These are phyloP conservation scores for Athene cunicularia DNA, from an alignment of 2,113 vertebrate species.

Conservation along the genomic window DNA sequence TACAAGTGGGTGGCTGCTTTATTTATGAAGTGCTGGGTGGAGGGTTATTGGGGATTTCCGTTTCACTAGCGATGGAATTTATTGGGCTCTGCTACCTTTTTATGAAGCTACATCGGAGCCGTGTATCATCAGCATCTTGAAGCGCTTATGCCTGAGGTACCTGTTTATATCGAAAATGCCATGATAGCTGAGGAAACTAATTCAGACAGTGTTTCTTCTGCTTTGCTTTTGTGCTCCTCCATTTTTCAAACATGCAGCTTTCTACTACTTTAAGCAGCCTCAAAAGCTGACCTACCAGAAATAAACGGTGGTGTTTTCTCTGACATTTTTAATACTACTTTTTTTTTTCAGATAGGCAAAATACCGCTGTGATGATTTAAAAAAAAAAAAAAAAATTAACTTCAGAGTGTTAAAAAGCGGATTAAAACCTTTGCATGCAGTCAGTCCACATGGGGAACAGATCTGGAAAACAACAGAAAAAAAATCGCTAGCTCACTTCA, in stretches of 20 bases:
- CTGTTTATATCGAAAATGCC: neutral
- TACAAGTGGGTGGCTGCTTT: neutral
- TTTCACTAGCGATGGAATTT: neutral
- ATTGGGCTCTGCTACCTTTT: neutral
- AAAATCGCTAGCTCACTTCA: neutral
- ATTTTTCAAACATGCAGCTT: neutral
- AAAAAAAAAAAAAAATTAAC: neutral
- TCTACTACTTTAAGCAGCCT: neutral
- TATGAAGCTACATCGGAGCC: neutral
- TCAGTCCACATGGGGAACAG: neutral
- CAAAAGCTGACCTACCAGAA: neutral
- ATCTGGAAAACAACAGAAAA: neutral
- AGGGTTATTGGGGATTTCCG: neutral
- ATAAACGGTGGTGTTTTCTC: neutral
- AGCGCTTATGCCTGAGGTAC: neutral
- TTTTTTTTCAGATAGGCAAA: neutral
- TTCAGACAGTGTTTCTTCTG: neutral
- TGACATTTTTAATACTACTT: neutral
- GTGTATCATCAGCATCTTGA: neutral
- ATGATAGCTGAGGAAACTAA: neutral
- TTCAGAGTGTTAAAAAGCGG: neutral
- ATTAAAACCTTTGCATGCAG: neutral
- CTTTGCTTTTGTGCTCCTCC: neutral
- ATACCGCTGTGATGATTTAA: neutral
- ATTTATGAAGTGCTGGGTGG: neutral